Conservation (phyloP, 2,888 invertebrate species). For the Hirtodrosophila cameraria region DNA sequence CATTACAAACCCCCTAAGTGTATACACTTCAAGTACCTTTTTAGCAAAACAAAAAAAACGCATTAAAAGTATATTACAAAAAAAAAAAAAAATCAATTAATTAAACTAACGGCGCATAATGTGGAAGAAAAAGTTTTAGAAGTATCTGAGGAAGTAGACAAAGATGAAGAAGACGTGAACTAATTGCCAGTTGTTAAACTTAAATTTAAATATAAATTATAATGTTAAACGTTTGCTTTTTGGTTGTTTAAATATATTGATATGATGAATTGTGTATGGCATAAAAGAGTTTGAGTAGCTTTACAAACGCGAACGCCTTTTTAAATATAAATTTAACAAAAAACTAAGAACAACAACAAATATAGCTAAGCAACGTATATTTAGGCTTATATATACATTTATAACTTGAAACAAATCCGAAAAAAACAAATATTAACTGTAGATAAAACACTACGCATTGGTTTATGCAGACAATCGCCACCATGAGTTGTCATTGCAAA, state of each 20-base stretch:
- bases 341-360: conserved; percentile 19
- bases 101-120: conserved; percentile 13
- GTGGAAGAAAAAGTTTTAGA: too few relatives aligned
- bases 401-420: not conserved
- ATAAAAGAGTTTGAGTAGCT: conserved; percentile 39
- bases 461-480: conserved; percentile 56
- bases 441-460: conserved; percentile 26
- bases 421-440: too few relatives aligned
- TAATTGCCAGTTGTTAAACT: conserved; percentile 44
- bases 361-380: conserved; percentile 26
- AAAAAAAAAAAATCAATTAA: conserved; percentile 21
- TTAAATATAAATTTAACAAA: conserved; percentile 7
- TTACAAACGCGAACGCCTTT: conserved; percentile 40
- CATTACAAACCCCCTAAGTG: conserved; percentile 49
- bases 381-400: conserved; percentile 14
- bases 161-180: conserved; percentile 33
- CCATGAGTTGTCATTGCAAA: conserved; percentile 46
- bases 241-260: conserved; percentile 36
- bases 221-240: conserved; percentile 49
- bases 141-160: not conserved
- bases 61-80: conserved; percentile 28
- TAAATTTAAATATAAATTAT: conserved; percentile 9
- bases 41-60: conserved; percentile 70
- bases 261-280: conserved; percentile 9
- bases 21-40: conserved; percentile 82